Evolutionary conservation across 2,113 vertebrate genomes (phyloP).

Genomic region (Probosciger aterrimus): DNA sequence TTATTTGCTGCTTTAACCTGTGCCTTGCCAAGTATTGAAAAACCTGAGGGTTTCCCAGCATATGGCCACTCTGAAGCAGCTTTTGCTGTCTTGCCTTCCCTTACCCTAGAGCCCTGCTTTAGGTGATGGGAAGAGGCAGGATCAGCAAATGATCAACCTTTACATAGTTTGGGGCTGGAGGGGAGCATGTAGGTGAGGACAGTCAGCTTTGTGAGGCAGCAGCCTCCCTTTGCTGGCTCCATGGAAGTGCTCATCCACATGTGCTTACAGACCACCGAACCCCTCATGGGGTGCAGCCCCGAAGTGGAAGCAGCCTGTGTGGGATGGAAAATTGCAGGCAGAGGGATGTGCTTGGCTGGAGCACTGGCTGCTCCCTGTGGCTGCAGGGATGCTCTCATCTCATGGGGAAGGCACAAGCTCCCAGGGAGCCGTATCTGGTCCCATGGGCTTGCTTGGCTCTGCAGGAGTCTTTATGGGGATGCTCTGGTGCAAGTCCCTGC

Average conservation of each 20-base stretch:
- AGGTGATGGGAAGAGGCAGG: not conserved
- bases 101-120: not conserved
- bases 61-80: not conserved
- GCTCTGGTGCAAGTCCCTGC: not conserved
- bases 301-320: not conserved
- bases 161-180: not conserved
- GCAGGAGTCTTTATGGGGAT: not conserved
- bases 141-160: not conserved
- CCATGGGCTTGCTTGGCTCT: not conserved
- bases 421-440: not conserved
- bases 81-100: not conserved
- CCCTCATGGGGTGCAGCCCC: not conserved
- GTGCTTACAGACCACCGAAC: not conserved
- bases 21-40: not conserved
- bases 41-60: not conserved
- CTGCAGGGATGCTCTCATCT: not conserved
- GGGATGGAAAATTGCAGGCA: not conserved
- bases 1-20: not conserved
- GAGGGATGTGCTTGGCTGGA: not conserved
- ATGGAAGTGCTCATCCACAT: not conserved
- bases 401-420: rapidly evolving
- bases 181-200: not conserved
- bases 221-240: not conserved
- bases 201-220: not conserved
- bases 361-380: not conserved